Percentiles rank a stretch among this genome's conserved stretches.
phyloP scores from a whole-genome alignment of 2,888 invertebrate species.

The Pomacea canaliculata region DNA sequence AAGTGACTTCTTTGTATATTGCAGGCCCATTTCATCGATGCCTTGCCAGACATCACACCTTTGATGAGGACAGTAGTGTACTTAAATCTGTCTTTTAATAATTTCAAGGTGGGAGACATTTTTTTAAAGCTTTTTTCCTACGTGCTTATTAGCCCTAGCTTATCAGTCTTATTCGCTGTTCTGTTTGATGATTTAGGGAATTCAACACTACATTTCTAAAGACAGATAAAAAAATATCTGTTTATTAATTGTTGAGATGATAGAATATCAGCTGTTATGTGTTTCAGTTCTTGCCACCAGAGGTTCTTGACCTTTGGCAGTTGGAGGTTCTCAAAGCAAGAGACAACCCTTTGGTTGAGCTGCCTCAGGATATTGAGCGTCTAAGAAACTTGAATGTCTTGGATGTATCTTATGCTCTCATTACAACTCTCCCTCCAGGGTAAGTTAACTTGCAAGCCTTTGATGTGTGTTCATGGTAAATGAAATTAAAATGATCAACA shows the following conservation, averaged over 20 bases:
- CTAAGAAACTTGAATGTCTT: constrained; percentile 59
- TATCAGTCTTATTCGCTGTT: no score
- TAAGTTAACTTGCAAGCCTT: constrained; percentile 33
- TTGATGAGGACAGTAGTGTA: constrained; percentile 60
- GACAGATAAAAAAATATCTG: no score
- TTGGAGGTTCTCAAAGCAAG: constrained; percentile 64
- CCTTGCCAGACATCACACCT: constrained; percentile 63
- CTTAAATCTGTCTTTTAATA: constrained; percentile 67
- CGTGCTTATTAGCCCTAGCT: no score
- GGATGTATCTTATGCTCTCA: constrained; percentile 64
- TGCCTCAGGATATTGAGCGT: constrained; percentile 59
- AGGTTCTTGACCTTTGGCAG: constrained; percentile 57
- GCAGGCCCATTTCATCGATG: constrained; percentile 65
- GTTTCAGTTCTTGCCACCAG: constrained; percentile 57
- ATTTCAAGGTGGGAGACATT: constrained; percentile 53
- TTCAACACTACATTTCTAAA: no score
- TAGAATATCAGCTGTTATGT: background rate
- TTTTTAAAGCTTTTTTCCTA: no score
- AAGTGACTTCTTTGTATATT: constrained; percentile 20
- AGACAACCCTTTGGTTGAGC: constrained; percentile 64
- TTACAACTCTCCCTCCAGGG: constrained; percentile 61
- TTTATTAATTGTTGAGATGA: no score
- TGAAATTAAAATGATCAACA: no score
- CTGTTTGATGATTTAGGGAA: no score
- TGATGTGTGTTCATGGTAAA: no score